Evolutionary conservation across 2,113 vertebrate species (phyloP).

Genomic region (Herpetotheres cachinnans): DNA sequence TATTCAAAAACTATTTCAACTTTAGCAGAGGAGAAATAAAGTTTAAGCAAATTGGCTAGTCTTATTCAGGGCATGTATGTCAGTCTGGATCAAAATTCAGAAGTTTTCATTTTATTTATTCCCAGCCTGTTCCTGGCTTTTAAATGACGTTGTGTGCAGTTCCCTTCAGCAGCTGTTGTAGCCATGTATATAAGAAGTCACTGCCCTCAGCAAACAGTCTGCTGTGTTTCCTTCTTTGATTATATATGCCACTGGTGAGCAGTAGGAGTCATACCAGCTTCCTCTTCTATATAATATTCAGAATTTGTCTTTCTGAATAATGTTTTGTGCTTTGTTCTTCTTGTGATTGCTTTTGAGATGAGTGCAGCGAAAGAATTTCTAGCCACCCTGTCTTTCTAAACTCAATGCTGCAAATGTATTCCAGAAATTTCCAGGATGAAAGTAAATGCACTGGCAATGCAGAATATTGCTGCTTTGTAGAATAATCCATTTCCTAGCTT

Average conservation of each 20-base stretch:
- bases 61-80: not conserved
- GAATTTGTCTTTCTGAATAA: not conserved
- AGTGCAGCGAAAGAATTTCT: not conserved
- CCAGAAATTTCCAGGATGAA: not conserved
- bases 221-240: not conserved
- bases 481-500: not conserved
- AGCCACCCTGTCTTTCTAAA: not conserved
- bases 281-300: not conserved
- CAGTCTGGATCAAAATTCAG: not conserved
- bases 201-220: not conserved
- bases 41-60: not conserved
- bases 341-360: not conserved
- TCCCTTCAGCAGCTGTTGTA: not conserved
- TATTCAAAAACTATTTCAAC: not conserved
- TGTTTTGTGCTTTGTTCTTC: not conserved
- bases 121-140: not conserved
- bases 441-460: not conserved
- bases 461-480: not conserved
- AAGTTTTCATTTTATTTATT: not conserved
- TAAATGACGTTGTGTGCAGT: fast-evolving
- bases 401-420: not conserved
- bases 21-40: not conserved
- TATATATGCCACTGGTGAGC: not conserved
- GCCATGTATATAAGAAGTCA: fast-evolving
- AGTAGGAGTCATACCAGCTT: not conserved